Evolutionary conservation across 2,113 vertebrate genomes (phyloP), one percentile per base, ranked within the genome.

Genomic region (Otis tarda): DNA sequence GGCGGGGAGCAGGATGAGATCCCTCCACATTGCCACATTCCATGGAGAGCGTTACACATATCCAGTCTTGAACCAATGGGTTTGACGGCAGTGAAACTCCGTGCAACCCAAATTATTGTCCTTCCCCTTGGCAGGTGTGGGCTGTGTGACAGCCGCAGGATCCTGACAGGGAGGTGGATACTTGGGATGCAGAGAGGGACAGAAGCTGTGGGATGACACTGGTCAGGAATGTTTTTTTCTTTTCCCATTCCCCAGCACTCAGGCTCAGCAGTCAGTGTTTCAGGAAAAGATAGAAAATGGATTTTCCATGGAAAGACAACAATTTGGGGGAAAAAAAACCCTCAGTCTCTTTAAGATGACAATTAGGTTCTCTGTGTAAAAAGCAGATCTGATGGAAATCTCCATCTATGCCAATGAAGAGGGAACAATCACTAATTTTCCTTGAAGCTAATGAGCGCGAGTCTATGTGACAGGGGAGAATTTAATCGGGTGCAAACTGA

Each of bases 361-460:
- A 75, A 47, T 57, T 9, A 64, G 53, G n/a, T 71, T 82, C 63
- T 69, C 45, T 25, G 9, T 52, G 80, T 78, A 73, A 93, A 92
- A 87, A 76, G 30, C 45, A 55, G 41, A 80, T 88, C 69, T 0
- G 5, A 71, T 78, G 86, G 86, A 96, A 90, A 92, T 77, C 47
- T 95, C 83, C 52, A 74, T 81, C 64, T 71, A 55, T 41, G 68
- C 39, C 88, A 81, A 67, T 21, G 73, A 87, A 75, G 73, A 90
- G 53, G 68, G 92, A 96, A 84, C 90, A 93, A 86, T 92, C 87
- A 68, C 95, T 93, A 90, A 94, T 96, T 94, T 94, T 96, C 88
- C 90, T 93, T 35, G 60, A 92, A 92, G 83, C 80, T 96, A 96
- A 95, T 92, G 88, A 96, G 93, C 1, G 0, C 1, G 1, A 93